Evolutionary conservation across 2,888 invertebrate genomes (phyloP), one percentile per base, ranked within the genome.

Genomic region (Diogma glabrata): DNA sequence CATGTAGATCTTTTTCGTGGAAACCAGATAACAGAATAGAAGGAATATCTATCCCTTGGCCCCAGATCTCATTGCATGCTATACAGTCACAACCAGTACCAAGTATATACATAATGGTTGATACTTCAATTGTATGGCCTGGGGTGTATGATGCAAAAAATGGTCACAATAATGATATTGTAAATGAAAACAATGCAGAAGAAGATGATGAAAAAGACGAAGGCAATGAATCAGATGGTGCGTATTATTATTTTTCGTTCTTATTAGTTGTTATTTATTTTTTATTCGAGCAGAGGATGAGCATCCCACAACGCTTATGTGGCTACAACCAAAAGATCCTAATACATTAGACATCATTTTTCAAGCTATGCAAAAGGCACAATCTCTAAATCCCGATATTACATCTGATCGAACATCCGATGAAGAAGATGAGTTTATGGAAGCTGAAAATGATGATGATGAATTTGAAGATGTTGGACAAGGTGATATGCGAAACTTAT

Each of bases 371-470:
- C 79, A 76, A 55, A 76, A 81, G 40, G 88, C 89, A 61, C 88
- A 89, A 68, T 77, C 80, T 14, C 70, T 89, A 53, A 85, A 90
- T 72, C 89, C 88, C 3, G 87, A 88, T 66, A 82, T 84, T 10
- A 74, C 76, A 7, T 43, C 43, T 40, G 83, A 85, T 48, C 67
- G 67, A 48, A 60, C 67, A 56, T 69, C 69, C 0, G 69, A 53
- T 20, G 53, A 64, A 9, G 66, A 67, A 23, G 67, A 68, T 48
- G 67, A 67, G 46, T 62, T 23, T 23, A 46, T 46, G 24, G 56
- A 53, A 10, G 63, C 62, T 33, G 60, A 57, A 17, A 57, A 53
- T 0, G 57, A 55, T 8, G 60, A 58, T 5, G 55, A 55, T 12
- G 62, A 57, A 22, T 12, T 16, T 46, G 46, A 60, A 22, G 58